Percentiles rank a stretch among this genome's conserved stretches.
Conservation (phyloP, 2,888 invertebrate genomes). For the Acholoe squamosa region DNA sequence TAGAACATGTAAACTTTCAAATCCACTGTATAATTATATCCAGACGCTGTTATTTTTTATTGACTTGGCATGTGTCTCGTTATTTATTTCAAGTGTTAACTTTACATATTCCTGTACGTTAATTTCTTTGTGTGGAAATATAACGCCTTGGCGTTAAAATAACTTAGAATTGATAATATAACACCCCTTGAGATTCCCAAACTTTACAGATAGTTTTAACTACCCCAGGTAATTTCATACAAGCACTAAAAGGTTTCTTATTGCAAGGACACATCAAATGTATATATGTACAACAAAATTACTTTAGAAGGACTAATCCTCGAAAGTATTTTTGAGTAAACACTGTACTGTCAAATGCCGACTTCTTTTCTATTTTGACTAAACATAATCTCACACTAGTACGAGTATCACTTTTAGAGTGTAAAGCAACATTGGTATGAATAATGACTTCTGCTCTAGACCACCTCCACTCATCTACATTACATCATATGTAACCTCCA, state of each 20-base stretch:
- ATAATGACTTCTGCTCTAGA: neutral
- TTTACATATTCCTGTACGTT: neutral
- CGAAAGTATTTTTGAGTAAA: slow-evolving; percentile 33
- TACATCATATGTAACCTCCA: slow-evolving; percentile 3
- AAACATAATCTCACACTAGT: slow-evolving; percentile 23
- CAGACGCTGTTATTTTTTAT: neutral
- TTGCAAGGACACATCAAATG: neutral
- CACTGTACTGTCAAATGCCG: neutral
- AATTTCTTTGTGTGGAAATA: neutral
- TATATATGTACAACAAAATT: slow-evolving; percentile 6
- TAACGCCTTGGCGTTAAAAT: neutral
- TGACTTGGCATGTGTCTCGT: neutral
- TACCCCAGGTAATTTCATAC: neutral
- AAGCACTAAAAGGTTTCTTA: slow-evolving; percentile 33
- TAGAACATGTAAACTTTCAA: no score
- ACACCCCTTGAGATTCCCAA: neutral
- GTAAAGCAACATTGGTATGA: neutral
- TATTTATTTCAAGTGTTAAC: slow-evolving; percentile 15
- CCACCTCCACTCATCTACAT: no score
- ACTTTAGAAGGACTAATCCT: slow-evolving; percentile 23
- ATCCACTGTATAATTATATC: neutral
- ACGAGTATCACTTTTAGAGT: neutral
- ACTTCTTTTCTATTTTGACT: neutral
- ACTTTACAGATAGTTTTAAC: neutral
- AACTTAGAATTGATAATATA: neutral